Evolutionary conservation across 2,113 vertebrate species (phyloP).

Genomic region (Vulpes ferrilata): DNA sequence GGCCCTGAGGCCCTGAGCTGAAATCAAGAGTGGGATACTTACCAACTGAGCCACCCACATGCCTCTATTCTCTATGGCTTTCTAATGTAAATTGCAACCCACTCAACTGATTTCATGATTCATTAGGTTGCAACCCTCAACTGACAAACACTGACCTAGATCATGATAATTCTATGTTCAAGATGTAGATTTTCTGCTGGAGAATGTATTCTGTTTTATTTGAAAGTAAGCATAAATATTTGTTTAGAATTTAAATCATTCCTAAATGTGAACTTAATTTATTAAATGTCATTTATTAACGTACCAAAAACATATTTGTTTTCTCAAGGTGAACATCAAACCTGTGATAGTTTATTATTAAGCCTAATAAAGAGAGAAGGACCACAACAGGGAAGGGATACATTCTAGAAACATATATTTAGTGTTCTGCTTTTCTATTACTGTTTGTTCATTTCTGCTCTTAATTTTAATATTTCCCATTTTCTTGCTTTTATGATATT

Average conservation of each 20-base stretch:
- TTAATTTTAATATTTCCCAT: slow-evolving; percentile 66
- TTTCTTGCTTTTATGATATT: slow-evolving; percentile 55
- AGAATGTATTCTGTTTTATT: slow-evolving; percentile 25
- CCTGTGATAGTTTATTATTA: neutral
- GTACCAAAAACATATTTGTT: neutral
- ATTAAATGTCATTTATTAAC: slow-evolving; percentile 20
- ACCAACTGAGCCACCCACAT: too few relatives aligned
- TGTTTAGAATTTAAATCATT: slow-evolving; percentile 48
- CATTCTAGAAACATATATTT: slow-evolving; percentile 33
- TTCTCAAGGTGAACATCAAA: slow-evolving; percentile 18
- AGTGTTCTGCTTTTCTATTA: slow-evolving; percentile 58
- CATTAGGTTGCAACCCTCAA: neutral
- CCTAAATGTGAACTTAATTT: slow-evolving; percentile 21
- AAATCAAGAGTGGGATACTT: too few relatives aligned
- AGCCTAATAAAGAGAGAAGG: neutral
- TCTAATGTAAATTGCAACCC: slow-evolving; percentile 6
- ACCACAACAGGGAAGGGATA: neutral
- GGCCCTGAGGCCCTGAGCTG: too few relatives aligned
- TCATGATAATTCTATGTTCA: neutral
- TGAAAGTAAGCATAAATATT: slow-evolving; percentile 42
- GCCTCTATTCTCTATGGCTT: neutral
- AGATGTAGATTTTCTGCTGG: neutral
- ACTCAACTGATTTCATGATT: slow-evolving; percentile 30
- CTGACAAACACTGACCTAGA: neutral
- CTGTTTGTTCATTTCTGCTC: slow-evolving; percentile 65